Conservation (phyloP, 1,140 invertebrate genomes). For the Drosophila nigrodunni region DNA sequence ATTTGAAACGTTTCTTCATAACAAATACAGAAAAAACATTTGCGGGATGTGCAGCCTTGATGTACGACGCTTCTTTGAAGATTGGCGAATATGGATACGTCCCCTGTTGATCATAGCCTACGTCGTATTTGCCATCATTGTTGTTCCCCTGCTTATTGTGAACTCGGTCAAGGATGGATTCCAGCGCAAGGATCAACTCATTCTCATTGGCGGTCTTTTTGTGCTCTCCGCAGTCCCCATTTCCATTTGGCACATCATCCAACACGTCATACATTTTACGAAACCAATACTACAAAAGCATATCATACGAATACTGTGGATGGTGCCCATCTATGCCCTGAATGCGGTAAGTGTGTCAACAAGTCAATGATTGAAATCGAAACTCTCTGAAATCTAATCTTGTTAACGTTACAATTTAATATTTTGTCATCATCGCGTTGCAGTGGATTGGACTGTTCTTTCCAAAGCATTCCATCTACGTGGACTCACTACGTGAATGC, state of each 20-base stretch:
- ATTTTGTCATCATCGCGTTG: constrained; percentile 23
- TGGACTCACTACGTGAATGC: constrained; percentile 96
- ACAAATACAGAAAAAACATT: constrained; percentile 3
- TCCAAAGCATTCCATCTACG: constrained; percentile 94
- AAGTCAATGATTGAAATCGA: not conserved
- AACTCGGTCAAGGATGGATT: constrained; percentile 90
- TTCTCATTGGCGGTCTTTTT: constrained; percentile 95
- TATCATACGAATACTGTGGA: constrained; percentile 98
- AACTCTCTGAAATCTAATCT: constrained; percentile 47
- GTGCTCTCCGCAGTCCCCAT: constrained; percentile 95
- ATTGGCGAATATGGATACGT: constrained; percentile 95
- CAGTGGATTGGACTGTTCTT: constrained; percentile 94
- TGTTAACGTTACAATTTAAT: not conserved
- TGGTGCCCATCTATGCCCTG: constrained; percentile 98
- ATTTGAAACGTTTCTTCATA: constrained; percentile 22
- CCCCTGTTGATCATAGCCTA: constrained; percentile 93
- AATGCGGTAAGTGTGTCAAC: constrained; percentile 91
- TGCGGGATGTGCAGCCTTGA: constrained; percentile 67
- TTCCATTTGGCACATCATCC: constrained; percentile 96
- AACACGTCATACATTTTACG: constrained; percentile 97
- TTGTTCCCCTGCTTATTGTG: constrained; percentile 92
- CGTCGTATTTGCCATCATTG: constrained; percentile 91
- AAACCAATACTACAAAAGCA: constrained; percentile 97
- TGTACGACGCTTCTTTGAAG: constrained; percentile 86
- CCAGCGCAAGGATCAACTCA: constrained; percentile 90